A percentile compares a stretch with the other conserved stretches of the same genome.
Evolutionary conservation across 1,140 invertebrate genomes (phyloP).

Genomic region (Philotrypesis tridentata): DNA sequence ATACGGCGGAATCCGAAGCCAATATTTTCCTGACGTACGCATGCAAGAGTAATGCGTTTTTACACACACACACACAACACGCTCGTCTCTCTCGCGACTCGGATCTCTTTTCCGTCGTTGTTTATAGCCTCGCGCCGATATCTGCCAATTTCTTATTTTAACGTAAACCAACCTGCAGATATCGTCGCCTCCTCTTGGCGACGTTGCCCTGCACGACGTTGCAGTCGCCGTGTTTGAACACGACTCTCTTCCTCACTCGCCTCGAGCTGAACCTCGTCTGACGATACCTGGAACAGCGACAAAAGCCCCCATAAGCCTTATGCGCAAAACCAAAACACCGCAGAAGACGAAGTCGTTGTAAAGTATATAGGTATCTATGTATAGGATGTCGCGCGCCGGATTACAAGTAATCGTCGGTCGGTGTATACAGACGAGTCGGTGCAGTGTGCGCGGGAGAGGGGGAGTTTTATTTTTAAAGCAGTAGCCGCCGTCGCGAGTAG

Average conservation of each 20-base stretch:
- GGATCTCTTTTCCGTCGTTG: too few species aligned
- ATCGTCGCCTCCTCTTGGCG: slow-evolving; percentile 86
- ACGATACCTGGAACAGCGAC: slow-evolving; percentile 26
- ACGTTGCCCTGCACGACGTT: slow-evolving; percentile 92
- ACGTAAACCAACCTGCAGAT: slow-evolving; percentile 74
- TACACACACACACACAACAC: too few species aligned
- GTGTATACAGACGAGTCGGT: too few species aligned
- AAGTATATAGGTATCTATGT: too few species aligned
- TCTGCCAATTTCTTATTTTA: not conserved
- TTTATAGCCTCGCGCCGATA: not conserved
- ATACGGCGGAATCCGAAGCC: not conserved
- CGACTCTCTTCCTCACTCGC: slow-evolving; percentile 73
- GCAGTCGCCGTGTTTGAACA: slow-evolving; percentile 97
- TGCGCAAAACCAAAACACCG: not conserved
- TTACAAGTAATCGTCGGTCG: too few species aligned
- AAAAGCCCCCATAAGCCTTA: not conserved
- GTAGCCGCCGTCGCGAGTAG: too few species aligned
- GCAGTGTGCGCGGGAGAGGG: too few species aligned
- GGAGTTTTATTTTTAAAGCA: slow-evolving; percentile 20
- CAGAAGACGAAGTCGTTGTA: too few species aligned
- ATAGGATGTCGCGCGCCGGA: too few species aligned
- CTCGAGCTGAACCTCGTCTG: slow-evolving; percentile 56
- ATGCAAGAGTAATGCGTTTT: not conserved
- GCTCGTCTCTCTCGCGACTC: too few species aligned
- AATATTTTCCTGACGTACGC: not conserved